phyloP scores from a whole-genome alignment of 2,797 vertebrate species.

The Arnoldichthys spilopterus region DNA sequence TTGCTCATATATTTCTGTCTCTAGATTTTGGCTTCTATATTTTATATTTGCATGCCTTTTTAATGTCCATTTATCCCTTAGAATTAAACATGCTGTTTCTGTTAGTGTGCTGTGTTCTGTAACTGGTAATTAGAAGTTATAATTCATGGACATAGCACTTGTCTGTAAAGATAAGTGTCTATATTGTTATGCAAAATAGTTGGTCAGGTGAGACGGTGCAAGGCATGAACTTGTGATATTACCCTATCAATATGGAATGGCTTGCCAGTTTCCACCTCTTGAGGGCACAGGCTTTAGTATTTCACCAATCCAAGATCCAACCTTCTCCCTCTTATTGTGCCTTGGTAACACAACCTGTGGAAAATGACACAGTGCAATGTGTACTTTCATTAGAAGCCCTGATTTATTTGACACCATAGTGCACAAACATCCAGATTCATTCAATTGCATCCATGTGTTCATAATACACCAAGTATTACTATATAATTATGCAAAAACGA shows the following conservation, averaged over 20 bases:
- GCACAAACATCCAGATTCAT: neutral
- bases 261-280: neutral
- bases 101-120: too few species aligned
- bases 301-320: constrained; percentile 35
- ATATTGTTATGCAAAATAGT: too few species aligned
- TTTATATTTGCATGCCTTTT: too few species aligned
- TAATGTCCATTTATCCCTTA: too few species aligned
- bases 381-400: constrained; percentile 16
- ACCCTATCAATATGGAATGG: neutral
- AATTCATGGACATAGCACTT: too few species aligned
- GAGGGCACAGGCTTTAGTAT: neutral
- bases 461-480: neutral
- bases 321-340: constrained; percentile 37
- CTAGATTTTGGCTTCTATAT: too few species aligned
- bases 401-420: constrained; percentile 17
- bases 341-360: constrained; percentile 53
- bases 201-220: neutral
- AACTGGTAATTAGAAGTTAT: too few species aligned
- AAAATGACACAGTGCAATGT: constrained; percentile 41
- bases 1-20: too few species aligned
- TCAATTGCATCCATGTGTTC: constrained; percentile 1
- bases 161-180: too few species aligned
- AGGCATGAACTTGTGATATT: neutral
- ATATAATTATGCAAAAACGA: constrained; percentile 29
- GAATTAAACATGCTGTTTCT: too few species aligned